phyloP scores from a whole-genome alignment of 2,113 vertebrate species.

The Talpa occidentalis region DNA sequence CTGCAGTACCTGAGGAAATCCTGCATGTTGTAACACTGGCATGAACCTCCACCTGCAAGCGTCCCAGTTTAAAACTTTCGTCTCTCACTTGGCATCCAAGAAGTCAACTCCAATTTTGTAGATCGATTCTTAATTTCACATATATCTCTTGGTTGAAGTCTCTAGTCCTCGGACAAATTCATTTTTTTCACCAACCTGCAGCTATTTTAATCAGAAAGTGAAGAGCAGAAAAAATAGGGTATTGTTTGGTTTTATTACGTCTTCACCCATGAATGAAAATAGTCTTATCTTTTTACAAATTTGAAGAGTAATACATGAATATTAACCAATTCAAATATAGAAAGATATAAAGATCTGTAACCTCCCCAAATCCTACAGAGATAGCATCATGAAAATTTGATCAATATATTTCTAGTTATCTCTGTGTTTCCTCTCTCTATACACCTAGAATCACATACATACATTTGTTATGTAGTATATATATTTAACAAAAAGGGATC shows the following conservation, averaged over 20 bases:
- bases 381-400: background rate
- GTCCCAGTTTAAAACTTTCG: background rate
- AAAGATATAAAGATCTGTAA: background rate
- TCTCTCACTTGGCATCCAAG: background rate
- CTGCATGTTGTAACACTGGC: background rate
- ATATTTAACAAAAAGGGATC: background rate
- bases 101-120: background rate
- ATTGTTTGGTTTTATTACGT: background rate
- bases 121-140: background rate
- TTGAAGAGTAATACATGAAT: background rate
- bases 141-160: background rate
- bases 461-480: background rate
- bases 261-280: background rate
- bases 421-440: background rate
- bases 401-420: background rate
- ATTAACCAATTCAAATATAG: background rate
- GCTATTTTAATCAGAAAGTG: conserved; percentile 31
- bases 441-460: background rate
- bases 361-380: background rate
- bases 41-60: background rate
- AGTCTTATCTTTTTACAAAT: conserved; percentile 34
- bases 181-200: background rate
- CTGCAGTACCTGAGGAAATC: background rate
- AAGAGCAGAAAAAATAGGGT: conserved; percentile 16
- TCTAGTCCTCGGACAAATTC: background rate